A percentile compares a stretch with the other conserved stretches of the same genome.
phyloP scores from a whole-genome alignment of 2,113 vertebrate species.

The Typhlomys cinereus region DNA sequence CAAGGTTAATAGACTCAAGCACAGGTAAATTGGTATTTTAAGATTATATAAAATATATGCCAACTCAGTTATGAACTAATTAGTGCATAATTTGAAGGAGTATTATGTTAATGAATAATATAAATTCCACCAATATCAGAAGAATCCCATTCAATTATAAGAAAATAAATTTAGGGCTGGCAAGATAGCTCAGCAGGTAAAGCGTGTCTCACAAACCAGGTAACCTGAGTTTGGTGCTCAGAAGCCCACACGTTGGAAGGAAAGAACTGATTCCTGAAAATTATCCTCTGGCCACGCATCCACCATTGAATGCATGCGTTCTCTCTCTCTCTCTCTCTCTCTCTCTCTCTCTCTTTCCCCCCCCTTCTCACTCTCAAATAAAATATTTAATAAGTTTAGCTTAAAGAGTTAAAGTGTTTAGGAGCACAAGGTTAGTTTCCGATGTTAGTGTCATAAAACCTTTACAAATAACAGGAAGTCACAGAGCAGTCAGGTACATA shows the following conservation, averaged over 20 bases:
- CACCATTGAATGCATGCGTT: no score
- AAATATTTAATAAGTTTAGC: slow-evolving; percentile 54
- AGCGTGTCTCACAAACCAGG: no score
- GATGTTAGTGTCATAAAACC: slow-evolving; percentile 9
- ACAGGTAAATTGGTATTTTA: slow-evolving; percentile 43
- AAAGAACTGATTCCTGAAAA: no score
- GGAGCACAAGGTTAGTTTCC: slow-evolving; percentile 39
- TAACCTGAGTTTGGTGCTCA: no score
- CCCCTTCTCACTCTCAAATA: slow-evolving; percentile 52
- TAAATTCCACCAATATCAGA: slow-evolving; percentile 46
- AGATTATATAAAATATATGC: slow-evolving; percentile 46
- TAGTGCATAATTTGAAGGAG: slow-evolving; percentile 47
- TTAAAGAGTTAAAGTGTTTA: slow-evolving; percentile 39
- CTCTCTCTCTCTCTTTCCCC: no score
- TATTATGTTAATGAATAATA: background rate
- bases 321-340: no score
- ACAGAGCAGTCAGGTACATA: slow-evolving; percentile 22
- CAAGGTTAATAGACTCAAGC: slow-evolving; percentile 21
- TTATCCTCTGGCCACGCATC: no score
- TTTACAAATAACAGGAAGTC: slow-evolving; percentile 54
- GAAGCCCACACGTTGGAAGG: no score
- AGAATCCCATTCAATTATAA: no score
- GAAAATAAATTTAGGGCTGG: slow-evolving; percentile 58
- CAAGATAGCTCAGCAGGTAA: no score
- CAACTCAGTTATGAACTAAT: slow-evolving; percentile 30